Evolutionary conservation across 2,888 invertebrate genomes (phyloP).

Genomic region (Erebia palarica): DNA sequence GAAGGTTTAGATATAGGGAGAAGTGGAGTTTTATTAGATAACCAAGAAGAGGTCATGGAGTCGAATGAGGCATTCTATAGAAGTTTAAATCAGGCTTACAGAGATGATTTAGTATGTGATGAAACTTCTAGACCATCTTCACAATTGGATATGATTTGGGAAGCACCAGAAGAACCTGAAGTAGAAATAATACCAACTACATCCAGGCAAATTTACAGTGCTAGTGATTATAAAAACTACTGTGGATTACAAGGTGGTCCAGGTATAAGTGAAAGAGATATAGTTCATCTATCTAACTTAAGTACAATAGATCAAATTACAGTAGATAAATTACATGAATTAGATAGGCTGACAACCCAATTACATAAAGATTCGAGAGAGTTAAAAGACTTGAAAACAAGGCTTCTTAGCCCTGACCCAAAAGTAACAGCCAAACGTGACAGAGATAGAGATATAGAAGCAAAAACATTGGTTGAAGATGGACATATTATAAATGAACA

Average conservation of each 20-base stretch:
- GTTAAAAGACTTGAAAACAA: conserved; percentile 88
- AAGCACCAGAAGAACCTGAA: conserved; percentile 89
- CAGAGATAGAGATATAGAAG: conserved; percentile 83
- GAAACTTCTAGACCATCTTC: conserved; percentile 85
- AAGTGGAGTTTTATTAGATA: conserved; percentile 65
- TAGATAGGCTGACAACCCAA: conserved; percentile 89
- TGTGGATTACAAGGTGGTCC: conserved; percentile 86
- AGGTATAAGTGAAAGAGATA: conserved; percentile 89
- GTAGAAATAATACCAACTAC: conserved; percentile 79
- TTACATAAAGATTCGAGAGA: conserved; percentile 90
- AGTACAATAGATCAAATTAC: conserved; percentile 90
- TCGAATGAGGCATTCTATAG: conserved; percentile 94
- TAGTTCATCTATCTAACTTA: conserved; percentile 88
- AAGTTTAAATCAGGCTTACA: conserved; percentile 93
- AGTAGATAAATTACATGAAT: conserved; percentile 89
- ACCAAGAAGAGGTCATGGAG: conserved; percentile 82
- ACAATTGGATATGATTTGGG: conserved; percentile 93
- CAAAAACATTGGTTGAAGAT: conserved; percentile 83
- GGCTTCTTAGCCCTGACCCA: conserved; percentile 86
- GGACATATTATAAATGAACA: conserved; percentile 87
- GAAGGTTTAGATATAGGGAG: conserved; percentile 84
- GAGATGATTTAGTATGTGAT: conserved; percentile 88
- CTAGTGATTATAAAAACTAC: conserved; percentile 90
- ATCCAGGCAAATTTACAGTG: conserved; percentile 86
- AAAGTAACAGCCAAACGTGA: conserved; percentile 70